Conservation (phyloP, 2,797 vertebrate genomes). For the Apogon talboti region DNA sequence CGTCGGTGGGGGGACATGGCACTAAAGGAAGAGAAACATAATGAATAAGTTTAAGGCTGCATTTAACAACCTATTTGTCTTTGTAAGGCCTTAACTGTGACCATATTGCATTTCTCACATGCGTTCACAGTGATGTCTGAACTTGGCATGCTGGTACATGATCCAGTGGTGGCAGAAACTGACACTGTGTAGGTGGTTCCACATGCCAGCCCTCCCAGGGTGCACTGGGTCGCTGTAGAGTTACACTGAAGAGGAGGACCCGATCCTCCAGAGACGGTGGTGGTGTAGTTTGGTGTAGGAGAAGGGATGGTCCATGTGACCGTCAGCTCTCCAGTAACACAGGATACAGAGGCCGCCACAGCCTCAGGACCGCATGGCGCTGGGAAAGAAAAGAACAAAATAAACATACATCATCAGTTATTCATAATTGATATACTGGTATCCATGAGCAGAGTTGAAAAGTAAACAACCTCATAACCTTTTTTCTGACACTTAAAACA, state of each 20-base stretch:
- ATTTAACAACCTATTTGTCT: neutral
- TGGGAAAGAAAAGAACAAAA: slow-evolving; percentile 36
- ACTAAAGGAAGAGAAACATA: slow-evolving; percentile 55
- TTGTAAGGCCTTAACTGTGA: neutral
- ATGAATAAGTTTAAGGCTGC: neutral
- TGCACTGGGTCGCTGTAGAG: slow-evolving; percentile 67
- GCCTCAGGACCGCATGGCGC: slow-evolving; percentile 79
- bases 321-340: slow-evolving; percentile 58
- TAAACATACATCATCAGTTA: neutral
- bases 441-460: too few species aligned
- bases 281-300: slow-evolving; percentile 67
- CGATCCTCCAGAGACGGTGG: slow-evolving; percentile 54
- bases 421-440: neutral
- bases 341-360: slow-evolving; percentile 60
- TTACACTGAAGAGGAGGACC: slow-evolving; percentile 64
- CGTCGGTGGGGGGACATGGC: slow-evolving; percentile 76
- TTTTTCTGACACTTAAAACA: too few species aligned
- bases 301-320: slow-evolving; percentile 70
- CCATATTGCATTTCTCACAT: slow-evolving; percentile 57
- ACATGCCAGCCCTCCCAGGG: slow-evolving; percentile 63
- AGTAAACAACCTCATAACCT: too few species aligned
- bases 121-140: slow-evolving; percentile 56
- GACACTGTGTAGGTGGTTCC: slow-evolving; percentile 68
- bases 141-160: slow-evolving; percentile 70
- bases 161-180: slow-evolving; percentile 54